phyloP scores from a whole-genome alignment of 2,113 vertebrate species.

The Cephalopholis sonnerati region DNA sequence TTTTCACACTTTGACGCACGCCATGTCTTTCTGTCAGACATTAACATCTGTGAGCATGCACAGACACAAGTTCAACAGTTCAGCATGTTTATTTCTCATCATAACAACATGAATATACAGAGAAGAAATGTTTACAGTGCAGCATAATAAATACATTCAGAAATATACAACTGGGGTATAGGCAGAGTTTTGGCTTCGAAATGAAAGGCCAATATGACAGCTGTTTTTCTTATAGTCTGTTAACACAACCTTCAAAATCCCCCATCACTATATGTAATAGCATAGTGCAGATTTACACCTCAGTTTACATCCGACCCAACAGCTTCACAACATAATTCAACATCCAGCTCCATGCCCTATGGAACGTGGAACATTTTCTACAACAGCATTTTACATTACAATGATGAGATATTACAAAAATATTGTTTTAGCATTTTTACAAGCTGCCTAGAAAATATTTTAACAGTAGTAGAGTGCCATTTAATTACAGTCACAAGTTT shows the following conservation, averaged over 20 bases:
- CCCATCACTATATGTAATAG: background rate
- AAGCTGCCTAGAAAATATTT: background rate
- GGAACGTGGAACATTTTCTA: background rate
- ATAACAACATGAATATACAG: conserved; percentile 13
- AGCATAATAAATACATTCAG: conserved; percentile 56
- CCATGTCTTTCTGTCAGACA: background rate
- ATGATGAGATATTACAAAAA: background rate
- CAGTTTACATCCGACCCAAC: background rate
- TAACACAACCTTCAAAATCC: conserved; percentile 22
- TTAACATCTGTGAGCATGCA: background rate
- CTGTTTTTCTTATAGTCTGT: background rate
- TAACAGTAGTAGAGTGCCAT: background rate
- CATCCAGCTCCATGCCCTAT: background rate
- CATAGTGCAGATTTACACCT: background rate
- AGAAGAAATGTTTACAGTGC: conserved; percentile 28
- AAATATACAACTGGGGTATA: conserved; percentile 21
- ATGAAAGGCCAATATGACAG: conserved; percentile 22
- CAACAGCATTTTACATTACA: background rate
- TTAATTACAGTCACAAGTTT: background rate
- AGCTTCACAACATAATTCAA: background rate
- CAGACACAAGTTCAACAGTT: background rate
- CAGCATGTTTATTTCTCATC: conserved; percentile 40
- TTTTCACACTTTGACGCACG: background rate
- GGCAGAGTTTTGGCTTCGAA: conserved; percentile 22
- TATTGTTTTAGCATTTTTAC: background rate